Evolutionary conservation across 2,113 vertebrate species (phyloP).

Genomic region (Crotalus tigris): DNA sequence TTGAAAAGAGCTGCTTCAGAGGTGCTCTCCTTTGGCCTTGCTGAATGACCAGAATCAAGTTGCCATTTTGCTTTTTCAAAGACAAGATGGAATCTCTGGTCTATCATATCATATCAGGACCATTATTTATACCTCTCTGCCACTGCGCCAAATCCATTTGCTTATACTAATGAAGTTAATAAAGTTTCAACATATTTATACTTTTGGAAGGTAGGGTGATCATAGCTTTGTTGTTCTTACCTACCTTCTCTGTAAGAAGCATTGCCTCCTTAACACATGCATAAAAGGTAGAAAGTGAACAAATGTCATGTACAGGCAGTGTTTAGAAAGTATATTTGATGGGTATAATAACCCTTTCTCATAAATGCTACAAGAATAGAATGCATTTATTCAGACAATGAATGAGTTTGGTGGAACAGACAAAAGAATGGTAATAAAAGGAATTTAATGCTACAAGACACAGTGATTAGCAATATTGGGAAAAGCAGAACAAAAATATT

Average conservation of each 20-base stretch:
- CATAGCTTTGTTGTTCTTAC: not conserved
- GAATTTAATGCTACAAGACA: not conserved
- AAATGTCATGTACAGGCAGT: not conserved
- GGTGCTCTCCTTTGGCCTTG: not conserved
- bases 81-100: not conserved
- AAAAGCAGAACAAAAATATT: not conserved
- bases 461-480: not conserved
- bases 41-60: not conserved
- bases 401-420: not conserved
- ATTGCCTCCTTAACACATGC: not conserved
- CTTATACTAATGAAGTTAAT: slow-evolving; percentile 21
- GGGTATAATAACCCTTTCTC: not conserved
- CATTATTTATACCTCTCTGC: not conserved
- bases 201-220: not conserved
- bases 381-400: not conserved
- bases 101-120: not conserved
- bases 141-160: not conserved
- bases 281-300: not conserved
- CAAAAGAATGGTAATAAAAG: not conserved
- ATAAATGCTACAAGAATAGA: not conserved
- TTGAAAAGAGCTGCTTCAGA: not conserved
- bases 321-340: not conserved
- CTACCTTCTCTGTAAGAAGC: not conserved
- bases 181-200: not conserved
- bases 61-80: slow-evolving; percentile 12